phyloP scores from a whole-genome alignment of 2,888 invertebrate genomes.

The Lamellibrachia satsuma region DNA sequence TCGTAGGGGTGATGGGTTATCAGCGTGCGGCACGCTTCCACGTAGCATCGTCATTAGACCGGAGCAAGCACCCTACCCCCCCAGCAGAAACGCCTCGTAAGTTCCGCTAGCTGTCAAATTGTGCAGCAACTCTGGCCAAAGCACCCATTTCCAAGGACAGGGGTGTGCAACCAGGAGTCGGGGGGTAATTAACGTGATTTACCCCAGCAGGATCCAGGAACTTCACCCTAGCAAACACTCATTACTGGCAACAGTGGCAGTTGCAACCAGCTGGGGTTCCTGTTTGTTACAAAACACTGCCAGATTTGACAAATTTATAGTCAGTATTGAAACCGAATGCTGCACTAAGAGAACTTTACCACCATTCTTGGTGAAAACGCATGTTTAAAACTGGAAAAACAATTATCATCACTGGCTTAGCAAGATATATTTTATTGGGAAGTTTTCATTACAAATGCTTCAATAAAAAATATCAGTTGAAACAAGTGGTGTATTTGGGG shows the following conservation, averaged over 20 bases:
- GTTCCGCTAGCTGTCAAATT: neutral
- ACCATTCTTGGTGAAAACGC: neutral
- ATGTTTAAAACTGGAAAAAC: neutral
- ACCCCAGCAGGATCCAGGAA: constrained; percentile 17
- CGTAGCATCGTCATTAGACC: neutral
- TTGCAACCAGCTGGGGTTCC: neutral
- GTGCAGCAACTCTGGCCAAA: neutral
- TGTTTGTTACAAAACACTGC: neutral
- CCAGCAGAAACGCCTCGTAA: neutral
- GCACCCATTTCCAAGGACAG: neutral
- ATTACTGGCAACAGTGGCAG: constrained; percentile 1
- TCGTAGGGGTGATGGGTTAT: neutral
- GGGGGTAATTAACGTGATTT: neutral
- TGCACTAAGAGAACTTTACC: neutral
- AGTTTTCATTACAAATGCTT: neutral
- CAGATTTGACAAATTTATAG: neutral
- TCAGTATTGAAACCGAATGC: neutral
- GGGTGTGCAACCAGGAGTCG: neutral
- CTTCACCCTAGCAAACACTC: constrained; percentile 1
- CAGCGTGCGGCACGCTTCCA: neutral
- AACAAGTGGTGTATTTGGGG: too few species aligned
- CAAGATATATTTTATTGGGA: neutral
- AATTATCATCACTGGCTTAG: neutral
- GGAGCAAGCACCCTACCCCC: neutral
- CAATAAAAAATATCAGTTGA: neutral